phyloP scores from a whole-genome alignment of 2,797 vertebrate genomes.

The Chaunax sp. region DNA sequence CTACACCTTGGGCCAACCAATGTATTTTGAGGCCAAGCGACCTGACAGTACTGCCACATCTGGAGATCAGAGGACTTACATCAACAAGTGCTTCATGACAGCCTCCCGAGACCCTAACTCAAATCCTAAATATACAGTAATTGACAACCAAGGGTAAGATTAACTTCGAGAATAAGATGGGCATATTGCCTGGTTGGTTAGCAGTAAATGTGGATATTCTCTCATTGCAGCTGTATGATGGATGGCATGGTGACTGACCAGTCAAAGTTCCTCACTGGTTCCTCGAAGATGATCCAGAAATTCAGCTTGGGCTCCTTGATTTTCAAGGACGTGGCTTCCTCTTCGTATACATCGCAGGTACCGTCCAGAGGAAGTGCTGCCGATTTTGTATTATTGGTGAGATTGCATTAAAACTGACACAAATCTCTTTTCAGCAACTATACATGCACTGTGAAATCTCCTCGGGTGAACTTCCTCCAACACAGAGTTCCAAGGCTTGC shows the following conservation, averaged over 20 bases:
- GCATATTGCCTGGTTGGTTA: not conserved
- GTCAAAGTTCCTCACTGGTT: constrained; percentile 59
- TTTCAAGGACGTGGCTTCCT: constrained; percentile 42
- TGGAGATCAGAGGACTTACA: constrained; percentile 56
- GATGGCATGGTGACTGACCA: constrained; percentile 53
- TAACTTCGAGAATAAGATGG: not conserved
- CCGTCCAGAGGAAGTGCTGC: accelerated
- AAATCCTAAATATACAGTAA: constrained; percentile 50
- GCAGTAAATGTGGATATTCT: not conserved
- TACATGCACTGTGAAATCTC: constrained; percentile 78
- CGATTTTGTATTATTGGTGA: not conserved
- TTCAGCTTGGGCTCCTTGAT: constrained; percentile 69
- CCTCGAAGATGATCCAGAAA: constrained; percentile 43
- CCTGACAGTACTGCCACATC: accelerated
- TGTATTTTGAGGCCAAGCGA: constrained; percentile 73
- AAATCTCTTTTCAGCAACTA: constrained; percentile 55
- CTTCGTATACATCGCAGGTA: constrained; percentile 49
- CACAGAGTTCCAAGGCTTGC: constrained; percentile 69
- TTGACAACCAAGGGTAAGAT: constrained; percentile 79
- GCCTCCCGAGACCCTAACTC: constrained; percentile 28
- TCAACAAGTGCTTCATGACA: constrained; percentile 77
- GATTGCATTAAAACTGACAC: not conserved
- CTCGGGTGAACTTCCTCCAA: constrained; percentile 37
- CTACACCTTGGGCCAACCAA: constrained; percentile 62
- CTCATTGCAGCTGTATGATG: constrained; percentile 77